Evolutionary conservation across 2,888 invertebrate genomes (phyloP).

Genomic region (Tipula helvola): DNA sequence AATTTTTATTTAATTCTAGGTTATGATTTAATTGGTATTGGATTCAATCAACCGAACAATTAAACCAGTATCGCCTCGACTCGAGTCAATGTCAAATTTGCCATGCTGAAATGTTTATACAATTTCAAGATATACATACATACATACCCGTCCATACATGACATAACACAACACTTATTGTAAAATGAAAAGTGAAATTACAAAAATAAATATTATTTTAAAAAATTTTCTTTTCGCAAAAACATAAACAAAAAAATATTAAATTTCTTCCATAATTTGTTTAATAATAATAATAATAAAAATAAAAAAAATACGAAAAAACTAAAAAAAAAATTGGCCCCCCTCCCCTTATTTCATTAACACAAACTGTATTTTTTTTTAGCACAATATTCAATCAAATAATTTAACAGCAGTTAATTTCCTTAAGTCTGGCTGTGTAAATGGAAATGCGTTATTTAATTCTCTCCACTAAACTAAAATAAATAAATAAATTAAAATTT

Average conservation of each 20-base stretch:
- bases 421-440: neutral
- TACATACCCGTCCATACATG: no score
- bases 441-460: neutral
- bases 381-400: neutral
- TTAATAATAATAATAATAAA: neutral
- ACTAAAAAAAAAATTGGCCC: neutral
- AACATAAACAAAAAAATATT: neutral
- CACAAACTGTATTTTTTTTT: neutral
- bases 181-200: neutral
- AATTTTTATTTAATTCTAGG: no score
- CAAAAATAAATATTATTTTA: neutral
- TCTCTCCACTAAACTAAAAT: neutral
- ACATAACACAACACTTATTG: no score
- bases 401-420: neutral
- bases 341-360: neutral
- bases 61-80: no score
- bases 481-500: neutral
- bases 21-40: no score
- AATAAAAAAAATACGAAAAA: neutral
- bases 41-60: no score
- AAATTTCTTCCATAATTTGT: neutral
- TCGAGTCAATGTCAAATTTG: no score
- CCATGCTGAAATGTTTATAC: no score
- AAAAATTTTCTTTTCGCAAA: neutral
- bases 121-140: no score